Evolutionary conservation across 2,113 vertebrate genomes (phyloP), one percentile per base, ranked within the genome.

Genomic region (Psophia crepitans): DNA sequence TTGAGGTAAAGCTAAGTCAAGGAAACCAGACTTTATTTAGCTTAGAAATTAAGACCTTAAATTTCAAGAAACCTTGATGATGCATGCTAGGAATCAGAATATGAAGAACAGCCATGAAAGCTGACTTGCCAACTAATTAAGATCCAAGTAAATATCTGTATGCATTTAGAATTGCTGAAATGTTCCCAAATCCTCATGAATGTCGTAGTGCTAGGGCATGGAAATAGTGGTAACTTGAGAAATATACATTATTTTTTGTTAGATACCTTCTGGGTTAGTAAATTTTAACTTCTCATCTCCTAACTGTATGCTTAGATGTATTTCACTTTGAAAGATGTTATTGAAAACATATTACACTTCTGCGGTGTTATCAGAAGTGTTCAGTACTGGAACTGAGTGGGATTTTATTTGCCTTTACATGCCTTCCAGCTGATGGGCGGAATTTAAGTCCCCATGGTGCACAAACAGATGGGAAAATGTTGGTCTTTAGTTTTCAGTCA

Each of bases 381-480:
- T 94, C 84, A 84, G 48, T 75, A 41, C 61, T 84, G 33, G 56
- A 79, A 78, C 27, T 3, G 27, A 71, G 44, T 77, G 82, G 61
- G 82, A 88, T 85, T 96, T 37, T 61, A 54, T 89, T 90, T 96
- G 89, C 77, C 61, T 92, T 41, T 79, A 37, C 32, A 79, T 37
- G 81, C 69, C 53, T 82, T 95, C 71, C 56, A 88, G 79, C 71
- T 58, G 64, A 90, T 68, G 66, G 33, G 78, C 1, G 5, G 86
- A 84, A 68, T 89, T 84, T 71, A 69, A 81, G 66, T 82, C 84
- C 71, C 94, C 24, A 5, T 39, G 92, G 81, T 84, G 58, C 65
- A 54, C 44, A 80, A 94, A 94, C 91, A 94, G 87, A 79, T 80
- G 88, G 86, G 87, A 64, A 85, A 68, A 89, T 63, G 43, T 51